These are phyloP conservation scores for Nothura maculosa DNA, from an alignment of 2,797 vertebrate species.

Conservation along the genomic window DNA sequence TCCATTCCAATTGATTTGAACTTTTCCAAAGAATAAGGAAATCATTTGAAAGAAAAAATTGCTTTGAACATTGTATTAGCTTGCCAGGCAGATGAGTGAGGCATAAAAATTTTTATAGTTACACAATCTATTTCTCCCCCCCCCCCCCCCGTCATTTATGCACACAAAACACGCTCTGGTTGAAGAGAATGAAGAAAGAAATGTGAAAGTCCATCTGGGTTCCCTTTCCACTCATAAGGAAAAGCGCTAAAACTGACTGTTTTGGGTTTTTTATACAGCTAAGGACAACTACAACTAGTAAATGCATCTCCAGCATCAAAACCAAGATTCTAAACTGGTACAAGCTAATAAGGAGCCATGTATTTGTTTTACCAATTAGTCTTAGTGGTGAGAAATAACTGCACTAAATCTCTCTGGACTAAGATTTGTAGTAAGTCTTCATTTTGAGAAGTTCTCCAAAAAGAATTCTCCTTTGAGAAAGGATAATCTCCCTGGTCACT, in stretches of 20 bases:
- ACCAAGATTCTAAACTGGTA: not conserved
- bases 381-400: not conserved
- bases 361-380: not conserved
- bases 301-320: not conserved
- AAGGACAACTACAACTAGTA: not conserved
- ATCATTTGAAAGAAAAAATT: not conserved
- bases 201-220: not conserved
- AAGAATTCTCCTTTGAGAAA: not conserved
- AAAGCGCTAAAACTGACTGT: not conserved
- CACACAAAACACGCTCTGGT: not conserved
- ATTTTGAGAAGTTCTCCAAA: not conserved
- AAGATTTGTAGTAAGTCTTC: not conserved
- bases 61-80: not conserved
- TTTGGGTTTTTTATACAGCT: not conserved
- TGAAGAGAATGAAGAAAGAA: not conserved
- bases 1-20: not conserved
- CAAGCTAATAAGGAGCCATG: not conserved
- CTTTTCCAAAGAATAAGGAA: conserved; percentile 22
- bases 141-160: not conserved
- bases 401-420: not conserved
- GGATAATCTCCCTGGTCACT: not conserved
- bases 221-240: not conserved
- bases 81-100: not conserved
- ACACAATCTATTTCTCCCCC: not conserved
- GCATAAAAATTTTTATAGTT: not conserved